These are phyloP conservation scores for Lagopus muta DNA, from an alignment of 2,113 vertebrate species.

Conservation along the genomic window DNA sequence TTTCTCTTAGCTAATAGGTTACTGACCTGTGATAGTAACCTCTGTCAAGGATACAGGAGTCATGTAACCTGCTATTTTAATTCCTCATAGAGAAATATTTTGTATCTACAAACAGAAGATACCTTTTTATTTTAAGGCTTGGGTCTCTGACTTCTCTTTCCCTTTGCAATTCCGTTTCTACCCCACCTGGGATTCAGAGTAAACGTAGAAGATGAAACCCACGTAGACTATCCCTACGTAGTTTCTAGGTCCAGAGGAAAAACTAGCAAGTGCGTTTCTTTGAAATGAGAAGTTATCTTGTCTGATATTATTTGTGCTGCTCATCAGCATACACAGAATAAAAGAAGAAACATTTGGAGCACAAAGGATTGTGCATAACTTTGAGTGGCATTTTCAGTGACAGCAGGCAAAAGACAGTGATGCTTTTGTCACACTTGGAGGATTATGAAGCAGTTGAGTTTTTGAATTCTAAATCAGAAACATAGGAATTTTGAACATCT, in stretches of 20 bases:
- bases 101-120: background rate
- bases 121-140: background rate
- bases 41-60: background rate
- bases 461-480: background rate
- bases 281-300: background rate
- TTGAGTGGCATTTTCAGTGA: background rate
- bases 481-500: background rate
- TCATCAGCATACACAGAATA: background rate
- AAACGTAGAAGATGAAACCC: background rate
- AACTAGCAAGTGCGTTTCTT: background rate
- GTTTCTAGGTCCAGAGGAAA: background rate
- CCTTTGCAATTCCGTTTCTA: background rate
- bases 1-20: background rate
- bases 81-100: background rate
- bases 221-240: background rate
- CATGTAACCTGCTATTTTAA: background rate
- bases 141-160: background rate
- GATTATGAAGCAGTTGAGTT: background rate
- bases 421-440: background rate
- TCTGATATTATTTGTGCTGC: background rate
- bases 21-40: background rate
- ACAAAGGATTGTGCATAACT: background rate
- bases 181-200: background rate
- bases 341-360: background rate
- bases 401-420: background rate